Base-by-base conservation (phyloP, 2,888 invertebrate genomes). In the Netelia inedita region DNA sequence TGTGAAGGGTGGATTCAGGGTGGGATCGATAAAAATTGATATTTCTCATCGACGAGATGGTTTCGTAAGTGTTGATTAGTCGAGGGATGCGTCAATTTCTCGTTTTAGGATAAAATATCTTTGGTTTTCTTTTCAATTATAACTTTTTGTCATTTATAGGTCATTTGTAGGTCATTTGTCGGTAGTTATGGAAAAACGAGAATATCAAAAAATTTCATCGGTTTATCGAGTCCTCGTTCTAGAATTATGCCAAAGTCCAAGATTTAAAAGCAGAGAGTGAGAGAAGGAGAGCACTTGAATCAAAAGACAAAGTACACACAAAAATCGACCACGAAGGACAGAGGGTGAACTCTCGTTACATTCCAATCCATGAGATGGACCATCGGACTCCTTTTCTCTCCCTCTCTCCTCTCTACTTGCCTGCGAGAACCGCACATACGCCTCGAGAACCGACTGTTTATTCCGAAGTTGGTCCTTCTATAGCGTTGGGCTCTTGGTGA, bases 401-500 rank as follows among this genome's bases (percentile, higher is more conserved):
- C 35, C 35, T 35, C 6, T 6, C 2, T 6, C 8, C 5, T 35
- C 35, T 35, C 3, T 6, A 35, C 35, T 35, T 35, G 35, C 35
- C 8, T 35, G 35, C 35, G 35, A 35, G 35, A 35, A 35, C 35
- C 35, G 55, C 23, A 35, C 46, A 79, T 61, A 68, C 41, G 35
- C 72, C 66, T 65, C 72, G 65, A 76, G 74, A 79, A 82, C 82
- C 72, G 78, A 86, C 83, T 81, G 87, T 86, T 87, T 83, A 86
- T 87, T 87, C 83, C 74, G 61, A 85, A 87, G 87, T 86, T 82
- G 83, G 80, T 86, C 80, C 81, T 76, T 80, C 79, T 53, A 57
- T 55, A 66, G 57, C 79, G 79, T 76, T 68, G 66, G 75, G 46
- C 72, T 73, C 69, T 55, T 19, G 61, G 43, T 71, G 79, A 55